These are phyloP conservation scores for Parus major DNA, from an alignment of 2,113 vertebrate genomes.

Conservation along the genomic window DNA sequence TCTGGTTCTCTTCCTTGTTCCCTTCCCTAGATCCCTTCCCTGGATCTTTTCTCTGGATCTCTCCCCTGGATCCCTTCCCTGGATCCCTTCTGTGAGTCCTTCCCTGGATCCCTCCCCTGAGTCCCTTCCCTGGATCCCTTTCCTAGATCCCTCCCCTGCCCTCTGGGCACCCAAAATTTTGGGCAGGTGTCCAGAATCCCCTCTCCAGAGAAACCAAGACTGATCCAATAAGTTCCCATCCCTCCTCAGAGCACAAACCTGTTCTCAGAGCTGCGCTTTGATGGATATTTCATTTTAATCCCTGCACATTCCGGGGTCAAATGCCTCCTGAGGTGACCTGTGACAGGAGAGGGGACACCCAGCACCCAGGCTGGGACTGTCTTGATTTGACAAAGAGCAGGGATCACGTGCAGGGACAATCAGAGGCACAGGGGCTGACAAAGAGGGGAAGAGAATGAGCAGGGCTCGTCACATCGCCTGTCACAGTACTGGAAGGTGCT, in stretches of 20 bases:
- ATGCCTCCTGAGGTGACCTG: accelerated
- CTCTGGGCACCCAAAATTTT: not conserved
- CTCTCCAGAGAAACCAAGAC: not conserved
- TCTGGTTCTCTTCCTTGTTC: not conserved
- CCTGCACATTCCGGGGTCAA: not conserved
- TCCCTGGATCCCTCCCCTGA: accelerated
- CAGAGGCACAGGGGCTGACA: not conserved
- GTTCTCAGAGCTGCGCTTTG: not conserved
- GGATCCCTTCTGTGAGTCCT: accelerated
- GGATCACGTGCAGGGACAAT: not conserved
- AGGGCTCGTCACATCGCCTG: not conserved
- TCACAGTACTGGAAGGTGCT: slow-evolving; percentile 10
- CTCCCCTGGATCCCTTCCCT: accelerated
- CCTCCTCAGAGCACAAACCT: not conserved
- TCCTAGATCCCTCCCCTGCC: not conserved
- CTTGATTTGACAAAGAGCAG: not conserved
- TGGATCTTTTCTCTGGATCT: accelerated
- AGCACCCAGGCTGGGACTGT: not conserved
- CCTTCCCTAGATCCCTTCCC: accelerated
- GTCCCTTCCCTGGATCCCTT: accelerated
- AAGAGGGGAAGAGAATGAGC: not conserved
- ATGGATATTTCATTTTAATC: accelerated
- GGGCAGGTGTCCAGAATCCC: not conserved
- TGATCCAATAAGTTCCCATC: not conserved
- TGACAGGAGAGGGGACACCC: not conserved